Evolutionary conservation across 2,888 invertebrate species (phyloP), one percentile per base, ranked within the genome.

Genomic region (Amiota communis): DNA sequence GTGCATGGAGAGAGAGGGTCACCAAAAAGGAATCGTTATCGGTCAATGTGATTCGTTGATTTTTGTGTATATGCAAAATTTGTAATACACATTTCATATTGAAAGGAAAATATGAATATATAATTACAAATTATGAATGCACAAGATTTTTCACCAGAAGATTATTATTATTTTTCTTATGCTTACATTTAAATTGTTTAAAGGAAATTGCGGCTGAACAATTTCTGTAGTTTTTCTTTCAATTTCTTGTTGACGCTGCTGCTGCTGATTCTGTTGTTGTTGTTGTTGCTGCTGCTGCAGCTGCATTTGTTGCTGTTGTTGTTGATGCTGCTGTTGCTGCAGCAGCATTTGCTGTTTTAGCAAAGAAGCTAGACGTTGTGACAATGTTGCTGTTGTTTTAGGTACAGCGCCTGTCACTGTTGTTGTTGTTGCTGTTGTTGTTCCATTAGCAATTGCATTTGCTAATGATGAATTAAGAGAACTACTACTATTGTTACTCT

Each of bases 151-250:
- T 2, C 1, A 23, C 1, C 3, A 23, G 3, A 23, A 23, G 3
- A 23, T 23, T 23, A 23, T 23, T 2, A 23, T 36, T 36, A 36
- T 36, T 36, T 36, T 51, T 8, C 0, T 15, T 20, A 46, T n/a
- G 78, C 85, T 87, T 83, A 89, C 89, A 79, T 88, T 89, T 67
- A 89, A 81, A 85, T 92, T 92, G 77, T 89, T 91, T 87, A 92
- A 91, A 84, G 92, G 92, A 86, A 92, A 89, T 82, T 92, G 90
- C 67, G 92, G 92, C 63, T 92, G 92, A 36, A 36, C 76, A 92
- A 92, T 80, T 86, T 86, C 68, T 82, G 78, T 70, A 78, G 80
- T 23, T 77, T 76, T 70, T 63, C 78, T 65, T 76, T 36, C 36
- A 36, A 6, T 36, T 36, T 36, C 36, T 36, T 36, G 91, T 84